phyloP scores from a whole-genome alignment of 35 echinoderm and acorn worm genomes.

The Strongylocentrotus purpuratus region DNA sequence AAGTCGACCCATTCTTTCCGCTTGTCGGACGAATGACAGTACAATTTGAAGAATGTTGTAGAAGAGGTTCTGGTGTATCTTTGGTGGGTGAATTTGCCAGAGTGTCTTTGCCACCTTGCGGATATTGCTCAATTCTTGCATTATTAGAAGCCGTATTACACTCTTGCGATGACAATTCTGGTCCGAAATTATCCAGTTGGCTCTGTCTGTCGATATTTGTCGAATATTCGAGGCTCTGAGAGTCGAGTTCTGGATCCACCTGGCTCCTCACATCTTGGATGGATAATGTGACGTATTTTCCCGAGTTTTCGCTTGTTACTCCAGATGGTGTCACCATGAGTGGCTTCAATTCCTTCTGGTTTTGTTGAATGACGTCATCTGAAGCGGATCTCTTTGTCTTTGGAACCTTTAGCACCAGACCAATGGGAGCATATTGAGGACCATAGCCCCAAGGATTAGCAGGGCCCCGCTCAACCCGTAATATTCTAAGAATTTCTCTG shows the following conservation, averaged over 20 bases:
- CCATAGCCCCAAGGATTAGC: neutral
- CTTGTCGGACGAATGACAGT: neutral
- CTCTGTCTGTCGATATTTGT: neutral
- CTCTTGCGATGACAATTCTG: neutral
- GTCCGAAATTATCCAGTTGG: neutral
- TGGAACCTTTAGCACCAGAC: neutral
- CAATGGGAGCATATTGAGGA: constrained; percentile 24
- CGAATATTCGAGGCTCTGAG: neutral
- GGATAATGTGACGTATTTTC: neutral
- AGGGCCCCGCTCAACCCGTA: constrained; percentile 24
- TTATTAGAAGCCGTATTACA: neutral
- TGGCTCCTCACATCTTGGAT: neutral
- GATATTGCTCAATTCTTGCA: neutral
- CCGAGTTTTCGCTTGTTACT: neutral
- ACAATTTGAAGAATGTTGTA: neutral
- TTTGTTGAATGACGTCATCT: neutral
- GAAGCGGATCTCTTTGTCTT: neutral
- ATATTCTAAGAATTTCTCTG: neutral
- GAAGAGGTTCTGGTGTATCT: neutral
- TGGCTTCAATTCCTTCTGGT: neutral
- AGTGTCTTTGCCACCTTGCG: neutral
- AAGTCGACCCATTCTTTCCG: neutral
- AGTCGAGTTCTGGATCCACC: neutral
- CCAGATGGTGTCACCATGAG: neutral
- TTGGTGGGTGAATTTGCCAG: neutral